phyloP scores from a whole-genome alignment of 2,113 vertebrate species.

The Ceyx cyanopectus region DNA sequence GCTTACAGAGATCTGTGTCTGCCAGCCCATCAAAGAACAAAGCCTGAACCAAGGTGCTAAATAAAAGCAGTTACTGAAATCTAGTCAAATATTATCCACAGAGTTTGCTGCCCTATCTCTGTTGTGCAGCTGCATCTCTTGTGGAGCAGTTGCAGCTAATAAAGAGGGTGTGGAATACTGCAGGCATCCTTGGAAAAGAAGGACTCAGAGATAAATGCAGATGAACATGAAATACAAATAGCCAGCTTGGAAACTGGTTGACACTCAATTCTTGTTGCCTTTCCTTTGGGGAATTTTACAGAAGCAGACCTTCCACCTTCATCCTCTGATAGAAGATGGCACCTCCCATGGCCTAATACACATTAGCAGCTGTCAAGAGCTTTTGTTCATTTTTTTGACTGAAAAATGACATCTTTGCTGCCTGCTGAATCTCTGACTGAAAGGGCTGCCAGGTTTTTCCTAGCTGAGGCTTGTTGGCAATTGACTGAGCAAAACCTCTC shows the following conservation, averaged over 20 bases:
- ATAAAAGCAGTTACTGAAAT: neutral
- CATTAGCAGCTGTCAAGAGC: neutral
- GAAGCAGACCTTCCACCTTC: neutral
- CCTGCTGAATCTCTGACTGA: neutral
- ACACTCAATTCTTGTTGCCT: neutral
- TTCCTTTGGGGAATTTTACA: neutral
- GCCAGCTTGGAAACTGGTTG: neutral
- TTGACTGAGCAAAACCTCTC: neutral
- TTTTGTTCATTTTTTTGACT: neutral
- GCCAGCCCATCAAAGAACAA: neutral
- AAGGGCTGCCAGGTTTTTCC: neutral
- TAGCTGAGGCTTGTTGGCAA: neutral
- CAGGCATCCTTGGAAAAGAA: neutral
- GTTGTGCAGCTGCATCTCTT: neutral
- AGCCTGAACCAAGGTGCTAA: neutral
- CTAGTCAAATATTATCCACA: neutral
- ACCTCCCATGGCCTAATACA: neutral
- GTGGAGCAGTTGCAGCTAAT: neutral
- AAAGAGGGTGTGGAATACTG: neutral
- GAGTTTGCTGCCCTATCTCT: conserved; percentile 10
- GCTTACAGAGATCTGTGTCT: neutral
- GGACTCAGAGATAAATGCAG: neutral
- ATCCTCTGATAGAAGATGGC: neutral
- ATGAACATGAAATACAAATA: neutral
- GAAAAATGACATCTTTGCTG: neutral